Evolutionary conservation across 1,140 invertebrate genomes (phyloP).

Genomic region (Drosophila sp.): DNA sequence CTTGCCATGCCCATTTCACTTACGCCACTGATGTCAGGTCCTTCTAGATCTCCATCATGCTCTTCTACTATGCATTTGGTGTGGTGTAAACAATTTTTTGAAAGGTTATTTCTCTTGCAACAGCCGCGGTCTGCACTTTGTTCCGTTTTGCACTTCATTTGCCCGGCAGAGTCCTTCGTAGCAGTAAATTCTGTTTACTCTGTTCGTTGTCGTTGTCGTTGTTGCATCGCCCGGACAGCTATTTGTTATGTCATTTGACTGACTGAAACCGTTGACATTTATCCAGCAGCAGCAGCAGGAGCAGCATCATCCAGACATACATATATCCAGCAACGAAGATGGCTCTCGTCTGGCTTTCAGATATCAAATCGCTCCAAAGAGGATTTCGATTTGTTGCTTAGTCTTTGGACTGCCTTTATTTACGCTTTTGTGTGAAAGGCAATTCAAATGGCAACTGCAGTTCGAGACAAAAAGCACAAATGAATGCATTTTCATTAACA

Average conservation of each 20-base stretch:
- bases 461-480: neutral
- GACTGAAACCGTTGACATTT: slow-evolving; percentile 69
- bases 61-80: slow-evolving; percentile 1
- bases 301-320: slow-evolving; percentile 1
- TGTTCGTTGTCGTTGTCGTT: slow-evolving; percentile 39
- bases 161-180: slow-evolving; percentile 33
- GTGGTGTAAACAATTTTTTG: slow-evolving; percentile 72
- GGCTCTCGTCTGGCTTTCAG: slow-evolving; percentile 24
- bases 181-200: slow-evolving; percentile 77
- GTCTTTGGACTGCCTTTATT: slow-evolving; percentile 6
- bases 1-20: neutral
- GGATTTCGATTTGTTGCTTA: slow-evolving; percentile 39
- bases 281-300: slow-evolving; percentile 53
- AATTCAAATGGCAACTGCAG: slow-evolving; percentile 14
- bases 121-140: slow-evolving; percentile 63
- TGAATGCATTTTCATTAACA: neutral
- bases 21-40: neutral
- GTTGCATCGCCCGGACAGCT: slow-evolving; percentile 59
- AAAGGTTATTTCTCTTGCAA: slow-evolving; percentile 73
- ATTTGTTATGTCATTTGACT: slow-evolving; percentile 76
- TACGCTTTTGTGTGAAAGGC: slow-evolving; percentile 6
- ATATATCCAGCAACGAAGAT: slow-evolving; percentile 16
- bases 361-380: slow-evolving; percentile 62
- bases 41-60: neutral
- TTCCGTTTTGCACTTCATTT: slow-evolving; percentile 78